These are phyloP conservation scores for Andricus curvator DNA, from an alignment of 2,888 invertebrate genomes.

Conservation along the genomic window DNA sequence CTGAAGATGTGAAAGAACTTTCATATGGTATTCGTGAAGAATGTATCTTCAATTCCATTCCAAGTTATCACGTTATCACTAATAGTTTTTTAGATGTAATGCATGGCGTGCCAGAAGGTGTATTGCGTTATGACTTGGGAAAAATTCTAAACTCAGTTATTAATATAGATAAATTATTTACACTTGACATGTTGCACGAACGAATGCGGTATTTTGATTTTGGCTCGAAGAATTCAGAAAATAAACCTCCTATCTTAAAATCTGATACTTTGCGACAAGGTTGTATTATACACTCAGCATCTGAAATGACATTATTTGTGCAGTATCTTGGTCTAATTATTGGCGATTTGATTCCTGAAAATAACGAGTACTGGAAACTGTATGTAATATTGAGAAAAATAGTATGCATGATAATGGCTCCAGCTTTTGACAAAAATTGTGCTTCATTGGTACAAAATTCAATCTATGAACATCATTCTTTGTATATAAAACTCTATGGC, in stretches of 20 bases:
- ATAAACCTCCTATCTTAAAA: constrained; percentile 1
- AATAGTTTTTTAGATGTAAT: constrained; percentile 12
- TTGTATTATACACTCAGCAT: no score
- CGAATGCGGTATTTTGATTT: constrained; percentile 4
- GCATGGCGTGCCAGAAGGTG: constrained; percentile 25
- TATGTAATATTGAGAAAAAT: constrained; percentile 27
- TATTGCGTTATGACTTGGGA: constrained; percentile 21
- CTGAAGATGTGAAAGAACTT: no score
- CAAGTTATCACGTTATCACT: constrained; percentile 19
- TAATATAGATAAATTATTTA: neutral
- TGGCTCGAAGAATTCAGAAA: neutral
- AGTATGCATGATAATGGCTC: neutral
- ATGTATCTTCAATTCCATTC: no score
- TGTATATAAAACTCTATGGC: constrained; percentile 5
- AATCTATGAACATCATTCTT: constrained; percentile 8
- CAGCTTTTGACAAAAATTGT: neutral
- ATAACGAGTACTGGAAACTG: constrained; percentile 2
- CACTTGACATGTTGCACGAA: neutral
- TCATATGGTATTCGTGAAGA: no score
- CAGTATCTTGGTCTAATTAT: neutral
- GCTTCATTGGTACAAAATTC: neutral
- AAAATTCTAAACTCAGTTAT: neutral
- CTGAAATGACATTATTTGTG: neutral
- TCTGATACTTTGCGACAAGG: neutral
- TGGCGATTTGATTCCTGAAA: neutral